phyloP scores from a whole-genome alignment of 2,797 vertebrate genomes.

The Coilia nasus region DNA sequence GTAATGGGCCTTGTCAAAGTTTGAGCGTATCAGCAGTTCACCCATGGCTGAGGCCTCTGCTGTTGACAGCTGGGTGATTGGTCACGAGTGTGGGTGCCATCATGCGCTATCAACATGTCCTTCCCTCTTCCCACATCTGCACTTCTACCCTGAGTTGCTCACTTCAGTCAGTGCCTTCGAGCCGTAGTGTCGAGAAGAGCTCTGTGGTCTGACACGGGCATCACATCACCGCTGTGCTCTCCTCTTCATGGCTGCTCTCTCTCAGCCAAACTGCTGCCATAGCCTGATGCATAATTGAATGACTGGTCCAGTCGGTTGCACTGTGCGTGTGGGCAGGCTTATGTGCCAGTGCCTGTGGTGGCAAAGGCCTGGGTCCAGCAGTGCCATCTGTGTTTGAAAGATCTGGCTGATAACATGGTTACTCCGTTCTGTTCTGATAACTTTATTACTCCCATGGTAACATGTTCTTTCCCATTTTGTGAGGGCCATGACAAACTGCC shows the following conservation, averaged over 20 bases:
- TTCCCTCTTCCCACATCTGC: not conserved
- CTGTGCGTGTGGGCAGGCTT: not conserved
- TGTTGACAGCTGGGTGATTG: slow-evolving; percentile 58
- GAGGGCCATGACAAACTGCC: too few species aligned
- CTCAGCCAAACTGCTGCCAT: slow-evolving; percentile 17
- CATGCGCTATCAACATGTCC: not conserved
- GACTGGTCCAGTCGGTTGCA: slow-evolving; percentile 13
- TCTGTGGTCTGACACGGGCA: not conserved
- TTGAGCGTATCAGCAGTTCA: slow-evolving; percentile 64
- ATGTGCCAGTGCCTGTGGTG: slow-evolving; percentile 1
- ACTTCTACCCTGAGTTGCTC: not conserved
- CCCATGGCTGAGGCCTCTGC: slow-evolving; percentile 55
- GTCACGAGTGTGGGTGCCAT: slow-evolving; percentile 40
- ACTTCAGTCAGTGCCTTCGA: not conserved
- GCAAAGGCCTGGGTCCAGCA: not conserved
- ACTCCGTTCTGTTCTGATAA: slow-evolving; percentile 10
- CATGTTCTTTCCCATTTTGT: too few species aligned
- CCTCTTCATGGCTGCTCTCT: not conserved
- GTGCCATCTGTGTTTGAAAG: slow-evolving; percentile 20
- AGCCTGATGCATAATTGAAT: slow-evolving; percentile 21
- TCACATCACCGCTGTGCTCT: not conserved
- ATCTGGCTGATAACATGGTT: slow-evolving; percentile 23
- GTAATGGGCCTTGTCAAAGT: slow-evolving; percentile 71
- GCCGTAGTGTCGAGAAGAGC: not conserved
- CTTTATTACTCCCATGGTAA: not conserved